Evolutionary conservation across 37 sponge, comb jelly and placozoan species (phyloP), one percentile per base, ranked within the genome.

Genomic region (Ephydatia muelleri): DNA sequence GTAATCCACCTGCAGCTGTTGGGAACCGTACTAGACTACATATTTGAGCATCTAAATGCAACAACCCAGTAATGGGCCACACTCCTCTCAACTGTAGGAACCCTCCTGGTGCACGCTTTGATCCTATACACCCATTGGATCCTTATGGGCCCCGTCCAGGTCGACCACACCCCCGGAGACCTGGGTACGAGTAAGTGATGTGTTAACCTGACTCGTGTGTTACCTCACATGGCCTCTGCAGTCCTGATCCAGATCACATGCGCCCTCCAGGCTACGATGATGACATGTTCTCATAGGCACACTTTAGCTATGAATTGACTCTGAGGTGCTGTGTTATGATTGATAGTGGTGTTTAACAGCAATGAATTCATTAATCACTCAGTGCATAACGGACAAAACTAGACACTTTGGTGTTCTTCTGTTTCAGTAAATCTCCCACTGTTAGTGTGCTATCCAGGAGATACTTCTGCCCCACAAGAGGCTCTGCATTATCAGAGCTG

Each of bases 251-350:
- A 67, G 91, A 91, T 73, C 91, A 90, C 68, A 86, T 91, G 13
- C 91, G 91, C 22, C 94, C 86, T 43, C 94, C 94, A 67, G 91
- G 94, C 47, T 87, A 26, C n/a, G 75, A 76, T 81, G 84, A 85
- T 78, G 90, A 93, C 82, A 89, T 87, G 87, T 93, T 87, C 83
- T 83, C 76, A 72, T 91, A 13, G n/a, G n/a, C n/a, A n/a, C n/a
- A n/a, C n/a, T n/a, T n/a, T n/a, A n/a, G n/a, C n/a, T n/a, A n/a
- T n/a, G n/a, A n/a, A 72, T 9, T 70, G 71, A 30, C 71, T 21
- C 21, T 21, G 11, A 31, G n/a, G 71, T 70, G 23, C 43, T 43
- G 57, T 57, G 57, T 57, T 1, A 57, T 57, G 57, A 43, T 9
- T 43, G 43, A 43, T 43, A 43, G 3, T 57, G 19, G 16, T 14